These are phyloP conservation scores for Sylvia atricapilla DNA, from an alignment of 2,113 vertebrate genomes.

Conservation along the genomic window DNA sequence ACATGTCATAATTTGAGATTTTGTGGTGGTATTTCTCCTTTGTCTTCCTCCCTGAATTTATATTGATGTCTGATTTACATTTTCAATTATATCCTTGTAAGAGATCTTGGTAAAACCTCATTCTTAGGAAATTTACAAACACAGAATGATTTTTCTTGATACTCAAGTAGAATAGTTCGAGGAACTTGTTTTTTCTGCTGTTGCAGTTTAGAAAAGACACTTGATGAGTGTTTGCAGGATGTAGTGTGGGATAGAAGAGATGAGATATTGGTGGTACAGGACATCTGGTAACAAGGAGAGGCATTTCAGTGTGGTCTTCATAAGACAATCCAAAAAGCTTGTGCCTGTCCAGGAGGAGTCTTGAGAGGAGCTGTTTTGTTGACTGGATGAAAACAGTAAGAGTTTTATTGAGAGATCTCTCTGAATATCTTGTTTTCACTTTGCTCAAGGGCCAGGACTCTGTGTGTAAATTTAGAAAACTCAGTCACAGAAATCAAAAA, in stretches of 20 bases:
- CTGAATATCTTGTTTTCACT: background rate
- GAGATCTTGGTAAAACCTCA: background rate
- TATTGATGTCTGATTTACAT: background rate
- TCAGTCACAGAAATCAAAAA: background rate
- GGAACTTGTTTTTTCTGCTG: background rate
- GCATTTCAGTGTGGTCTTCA: background rate
- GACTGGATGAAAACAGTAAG: background rate
- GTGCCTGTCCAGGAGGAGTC: rapidly evolving
- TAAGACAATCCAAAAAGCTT: background rate
- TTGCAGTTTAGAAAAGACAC: background rate
- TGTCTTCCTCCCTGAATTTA: background rate
- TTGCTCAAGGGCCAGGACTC: background rate
- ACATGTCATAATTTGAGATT: background rate
- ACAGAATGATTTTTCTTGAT: background rate
- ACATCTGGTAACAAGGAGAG: background rate
- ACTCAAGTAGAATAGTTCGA: background rate
- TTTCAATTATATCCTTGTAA: background rate
- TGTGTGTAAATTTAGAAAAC: background rate
- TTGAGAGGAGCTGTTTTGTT: background rate
- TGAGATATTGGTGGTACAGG: background rate
- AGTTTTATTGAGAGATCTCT: background rate
- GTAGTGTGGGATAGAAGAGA: background rate
- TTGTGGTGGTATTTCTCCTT: background rate
- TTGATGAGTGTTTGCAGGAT: background rate
- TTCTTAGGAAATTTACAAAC: background rate